A percentile compares a stretch with the other conserved stretches of the same genome.
phyloP scores from a whole-genome alignment of 2,888 invertebrate species.

The Anoplius nigerrimus region DNA sequence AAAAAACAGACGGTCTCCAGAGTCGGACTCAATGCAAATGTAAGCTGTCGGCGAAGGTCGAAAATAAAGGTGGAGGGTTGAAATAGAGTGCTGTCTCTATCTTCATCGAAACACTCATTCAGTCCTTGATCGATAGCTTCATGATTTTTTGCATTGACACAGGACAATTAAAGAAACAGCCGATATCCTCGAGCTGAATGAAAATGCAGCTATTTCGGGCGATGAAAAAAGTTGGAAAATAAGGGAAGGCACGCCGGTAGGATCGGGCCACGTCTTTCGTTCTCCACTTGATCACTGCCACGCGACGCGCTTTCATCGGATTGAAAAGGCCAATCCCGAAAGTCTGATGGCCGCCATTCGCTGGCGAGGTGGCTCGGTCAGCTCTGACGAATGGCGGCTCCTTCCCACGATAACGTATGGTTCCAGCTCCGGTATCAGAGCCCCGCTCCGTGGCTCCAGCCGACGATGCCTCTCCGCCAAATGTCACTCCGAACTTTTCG shows the following conservation, averaged over 20 bases:
- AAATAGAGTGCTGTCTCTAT: too few relatives aligned
- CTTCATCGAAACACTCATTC: too few relatives aligned
- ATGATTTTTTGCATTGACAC: too few relatives aligned
- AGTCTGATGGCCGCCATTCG: constrained; percentile 49
- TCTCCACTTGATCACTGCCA: constrained; percentile 31
- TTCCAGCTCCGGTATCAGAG: constrained; percentile 39
- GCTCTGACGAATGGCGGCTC: constrained; percentile 43
- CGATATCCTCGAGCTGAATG: too few relatives aligned
- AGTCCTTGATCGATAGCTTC: too few relatives aligned
- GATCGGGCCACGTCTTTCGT: neutral
- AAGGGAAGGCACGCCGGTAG: neutral
- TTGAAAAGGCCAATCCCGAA: constrained; percentile 32
- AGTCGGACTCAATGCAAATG: too few relatives aligned
- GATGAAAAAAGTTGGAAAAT: neutral
- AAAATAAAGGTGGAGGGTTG: too few relatives aligned
- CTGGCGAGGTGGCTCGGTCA: constrained; percentile 30
- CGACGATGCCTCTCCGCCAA: constrained; percentile 38
- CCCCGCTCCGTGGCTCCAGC: constrained; percentile 1
- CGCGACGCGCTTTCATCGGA: constrained; percentile 19
- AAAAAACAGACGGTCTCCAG: too few relatives aligned
- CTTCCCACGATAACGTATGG: constrained; percentile 42
- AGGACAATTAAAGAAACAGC: too few relatives aligned
- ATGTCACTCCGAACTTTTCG: constrained; percentile 51
- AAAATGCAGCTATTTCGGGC: too few relatives aligned
- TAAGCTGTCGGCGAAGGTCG: too few relatives aligned